A percentile compares a stretch with the other conserved stretches of the same genome.
Evolutionary conservation across 2,113 vertebrate genomes (phyloP).

Genomic region (Calyptommatus sinebrachiatus): DNA sequence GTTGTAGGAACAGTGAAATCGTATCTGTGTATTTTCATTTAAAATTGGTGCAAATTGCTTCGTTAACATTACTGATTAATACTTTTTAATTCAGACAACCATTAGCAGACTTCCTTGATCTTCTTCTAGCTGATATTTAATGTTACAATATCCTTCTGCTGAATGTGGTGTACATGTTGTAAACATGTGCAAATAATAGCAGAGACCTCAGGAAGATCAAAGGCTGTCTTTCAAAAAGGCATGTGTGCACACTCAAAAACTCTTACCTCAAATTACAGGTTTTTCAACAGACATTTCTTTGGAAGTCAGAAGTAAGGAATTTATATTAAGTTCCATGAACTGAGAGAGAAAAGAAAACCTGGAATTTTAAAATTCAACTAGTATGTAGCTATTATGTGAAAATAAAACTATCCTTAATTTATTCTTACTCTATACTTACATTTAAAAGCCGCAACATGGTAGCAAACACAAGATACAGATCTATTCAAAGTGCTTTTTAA

Average conservation of each 20-base stretch:
- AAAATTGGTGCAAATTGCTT: neutral
- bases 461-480: constrained; percentile 27
- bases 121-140: constrained; percentile 3
- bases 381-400: constrained; percentile 29
- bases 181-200: constrained; percentile 49
- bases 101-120: neutral
- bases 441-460: constrained; percentile 11
- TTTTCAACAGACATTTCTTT: constrained; percentile 52
- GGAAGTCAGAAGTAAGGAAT: constrained; percentile 56
- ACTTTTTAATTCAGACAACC: neutral
- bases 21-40: neutral
- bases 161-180: neutral
- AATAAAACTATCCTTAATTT: constrained; percentile 44
- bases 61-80: neutral
- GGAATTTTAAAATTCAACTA: constrained; percentile 25
- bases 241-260: constrained; percentile 51
- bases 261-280: constrained; percentile 60
- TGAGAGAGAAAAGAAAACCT: constrained; percentile 33
- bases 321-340: constrained; percentile 54
- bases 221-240: constrained; percentile 50
- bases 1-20: neutral
- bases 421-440: constrained; percentile 21
- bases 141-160: constrained; percentile 6
- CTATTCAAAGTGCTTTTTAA: constrained; percentile 30
- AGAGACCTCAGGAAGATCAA: constrained; percentile 39